Evolutionary conservation across 2,113 vertebrate species (phyloP).

Genomic region (Stigmatopora nigra): DNA sequence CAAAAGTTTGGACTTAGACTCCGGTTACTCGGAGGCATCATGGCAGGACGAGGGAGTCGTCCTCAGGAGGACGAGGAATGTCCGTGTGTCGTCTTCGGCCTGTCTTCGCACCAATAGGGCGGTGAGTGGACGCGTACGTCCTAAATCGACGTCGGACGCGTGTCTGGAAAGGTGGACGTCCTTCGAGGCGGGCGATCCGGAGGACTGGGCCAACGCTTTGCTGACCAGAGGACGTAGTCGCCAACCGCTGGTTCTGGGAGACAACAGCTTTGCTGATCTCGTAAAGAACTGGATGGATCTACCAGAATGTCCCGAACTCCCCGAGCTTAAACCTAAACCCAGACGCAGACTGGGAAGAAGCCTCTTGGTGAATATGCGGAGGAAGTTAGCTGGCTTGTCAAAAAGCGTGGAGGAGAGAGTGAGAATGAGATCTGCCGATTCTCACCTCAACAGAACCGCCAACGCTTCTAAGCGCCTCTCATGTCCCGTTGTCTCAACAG

Average conservation of each 20-base stretch:
- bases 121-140: constrained; percentile 64
- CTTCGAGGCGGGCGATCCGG: constrained; percentile 70
- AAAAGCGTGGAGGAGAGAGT: constrained; percentile 65
- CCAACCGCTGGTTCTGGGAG: constrained; percentile 86
- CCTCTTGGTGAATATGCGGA: constrained; percentile 84
- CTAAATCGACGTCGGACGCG: constrained; percentile 83
- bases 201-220: constrained; percentile 86
- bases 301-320: constrained; percentile 77
- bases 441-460: constrained; percentile 47
- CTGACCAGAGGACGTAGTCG: constrained; percentile 86
- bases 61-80: constrained; percentile 66
- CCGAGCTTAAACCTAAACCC: constrained; percentile 41
- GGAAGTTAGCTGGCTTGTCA: constrained; percentile 79
- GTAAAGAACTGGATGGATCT: constrained; percentile 97
- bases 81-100: constrained; percentile 69
- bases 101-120: constrained; percentile 58
- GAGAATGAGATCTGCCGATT: constrained; percentile 53
- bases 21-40: constrained; percentile 86
- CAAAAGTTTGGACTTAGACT: constrained; percentile 86
- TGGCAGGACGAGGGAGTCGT: constrained; percentile 80
- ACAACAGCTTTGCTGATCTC: constrained; percentile 93
- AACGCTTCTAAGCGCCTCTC: constrained; percentile 79
- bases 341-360: constrained; percentile 73
- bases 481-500: constrained; percentile 76
- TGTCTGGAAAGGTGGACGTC: constrained; percentile 88